These are phyloP conservation scores for Macaca nemestrina DNA, from an alignment of 2,113 vertebrate genomes.

Conservation along the genomic window DNA sequence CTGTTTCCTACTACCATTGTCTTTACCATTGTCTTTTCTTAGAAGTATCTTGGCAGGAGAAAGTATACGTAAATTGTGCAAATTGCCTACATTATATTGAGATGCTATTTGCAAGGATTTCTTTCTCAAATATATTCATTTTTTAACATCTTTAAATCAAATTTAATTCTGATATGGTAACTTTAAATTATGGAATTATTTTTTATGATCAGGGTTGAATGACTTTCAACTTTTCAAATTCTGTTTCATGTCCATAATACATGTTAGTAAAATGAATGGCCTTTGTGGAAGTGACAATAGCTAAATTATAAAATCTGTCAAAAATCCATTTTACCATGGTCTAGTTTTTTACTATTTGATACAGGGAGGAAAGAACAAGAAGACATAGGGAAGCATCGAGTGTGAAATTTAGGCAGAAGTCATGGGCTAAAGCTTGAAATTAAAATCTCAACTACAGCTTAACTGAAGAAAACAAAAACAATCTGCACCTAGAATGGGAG, in stretches of 20 bases:
- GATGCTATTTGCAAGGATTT: neutral
- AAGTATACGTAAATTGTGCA: neutral
- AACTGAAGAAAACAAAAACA: neutral
- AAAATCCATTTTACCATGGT: neutral
- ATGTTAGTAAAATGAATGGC: neutral
- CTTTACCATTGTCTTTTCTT: neutral
- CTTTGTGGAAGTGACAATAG: neutral
- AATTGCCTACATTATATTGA: neutral
- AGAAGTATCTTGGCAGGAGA: neutral
- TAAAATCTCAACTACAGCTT: neutral
- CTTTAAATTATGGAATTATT: neutral
- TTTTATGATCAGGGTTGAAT: constrained; percentile 12
- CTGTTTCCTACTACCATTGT: neutral
- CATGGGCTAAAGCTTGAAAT: constrained; percentile 35
- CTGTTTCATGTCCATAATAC: neutral
- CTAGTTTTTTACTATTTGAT: neutral
- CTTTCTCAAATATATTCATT: neutral
- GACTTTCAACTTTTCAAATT: neutral
- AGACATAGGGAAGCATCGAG: neutral
- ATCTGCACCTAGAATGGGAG: neutral
- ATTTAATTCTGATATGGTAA: neutral
- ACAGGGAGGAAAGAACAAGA: neutral
- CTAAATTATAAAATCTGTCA: constrained; percentile 40
- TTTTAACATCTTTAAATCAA: neutral
- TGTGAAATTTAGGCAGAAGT: constrained; percentile 26